phyloP scores from a whole-genome alignment of 2,113 vertebrate genomes.

The Solea solea region DNA sequence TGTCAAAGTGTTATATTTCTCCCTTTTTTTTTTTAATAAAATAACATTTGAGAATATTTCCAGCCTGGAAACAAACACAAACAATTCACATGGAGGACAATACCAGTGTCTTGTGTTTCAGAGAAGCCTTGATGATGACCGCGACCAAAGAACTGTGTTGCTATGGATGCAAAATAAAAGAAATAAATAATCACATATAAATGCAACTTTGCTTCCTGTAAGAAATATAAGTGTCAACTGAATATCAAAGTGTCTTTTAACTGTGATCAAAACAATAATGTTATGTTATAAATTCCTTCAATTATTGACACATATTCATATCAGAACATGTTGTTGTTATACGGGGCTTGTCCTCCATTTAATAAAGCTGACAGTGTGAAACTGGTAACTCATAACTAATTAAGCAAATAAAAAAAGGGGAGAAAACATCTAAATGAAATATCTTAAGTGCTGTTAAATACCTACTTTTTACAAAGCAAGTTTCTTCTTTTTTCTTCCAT shows the following conservation, averaged over 20 bases:
- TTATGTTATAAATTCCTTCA: too few relatives aligned
- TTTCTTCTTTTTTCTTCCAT: slow-evolving; percentile 35
- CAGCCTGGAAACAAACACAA: slow-evolving; percentile 51
- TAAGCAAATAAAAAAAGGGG: slow-evolving; percentile 35
- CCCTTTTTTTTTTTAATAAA: slow-evolving; percentile 23
- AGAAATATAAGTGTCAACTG: slow-evolving; percentile 6
- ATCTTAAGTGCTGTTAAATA: slow-evolving; percentile 14
- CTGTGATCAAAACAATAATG: too few relatives aligned
- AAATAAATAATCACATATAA: background rate
- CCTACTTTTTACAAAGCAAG: slow-evolving; percentile 12
- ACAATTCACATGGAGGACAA: slow-evolving; percentile 55
- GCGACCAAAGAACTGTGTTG: slow-evolving; percentile 35
- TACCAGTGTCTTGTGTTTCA: slow-evolving; percentile 47
- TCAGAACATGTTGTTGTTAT: too few relatives aligned
- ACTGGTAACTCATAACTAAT: slow-evolving; percentile 22
- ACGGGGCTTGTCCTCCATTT: too few relatives aligned
- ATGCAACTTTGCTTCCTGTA: slow-evolving; percentile 27
- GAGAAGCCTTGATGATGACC: slow-evolving; percentile 60
- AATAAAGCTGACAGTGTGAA: background rate
- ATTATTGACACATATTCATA: too few relatives aligned
- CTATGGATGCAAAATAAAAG: slow-evolving; percentile 40
- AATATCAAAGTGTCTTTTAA: background rate
- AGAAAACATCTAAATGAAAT: slow-evolving; percentile 21
- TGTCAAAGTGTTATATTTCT: slow-evolving; percentile 12
- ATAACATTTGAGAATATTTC: slow-evolving; percentile 33